A percentile compares a stretch with the other conserved stretches of the same genome.
These are phyloP conservation scores for Lithophane ornitopus DNA, from an alignment of 2,888 invertebrate species.

Conservation along the genomic window DNA sequence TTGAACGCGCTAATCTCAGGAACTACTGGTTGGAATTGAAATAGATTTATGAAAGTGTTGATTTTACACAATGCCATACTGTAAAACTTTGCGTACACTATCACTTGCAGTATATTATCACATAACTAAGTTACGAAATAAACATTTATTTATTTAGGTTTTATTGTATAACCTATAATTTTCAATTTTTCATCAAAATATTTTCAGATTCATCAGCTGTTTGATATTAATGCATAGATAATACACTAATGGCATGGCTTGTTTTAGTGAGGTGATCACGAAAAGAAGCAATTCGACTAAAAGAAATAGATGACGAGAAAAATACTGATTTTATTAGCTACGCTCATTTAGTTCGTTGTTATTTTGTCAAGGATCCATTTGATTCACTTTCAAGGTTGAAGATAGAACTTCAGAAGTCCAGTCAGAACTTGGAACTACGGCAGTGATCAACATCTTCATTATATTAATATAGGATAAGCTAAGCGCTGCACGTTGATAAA, in stretches of 20 bases:
- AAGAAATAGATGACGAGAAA: not conserved
- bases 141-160: slow-evolving; percentile 26
- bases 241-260: not conserved
- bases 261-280: not conserved
- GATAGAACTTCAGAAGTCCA: not conserved
- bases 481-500: too few relatives aligned
- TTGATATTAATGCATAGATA: slow-evolving; percentile 9
- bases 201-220: slow-evolving; percentile 37
- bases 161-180: slow-evolving; percentile 30
- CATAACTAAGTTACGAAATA: slow-evolving; percentile 20
- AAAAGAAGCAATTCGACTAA: slow-evolving; percentile 12
- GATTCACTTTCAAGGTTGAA: not conserved
- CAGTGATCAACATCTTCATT: too few relatives aligned
- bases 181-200: slow-evolving; percentile 21
- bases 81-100: slow-evolving; percentile 18
- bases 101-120: slow-evolving; percentile 2
- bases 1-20: too few relatives aligned
- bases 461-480: too few relatives aligned
- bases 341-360: not conserved
- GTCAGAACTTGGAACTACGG: not conserved
- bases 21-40: too few relatives aligned
- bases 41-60: slow-evolving; percentile 63
- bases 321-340: not conserved
- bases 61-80: slow-evolving; percentile 70
- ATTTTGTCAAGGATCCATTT: not conserved